These are phyloP conservation scores for Charanyca ferruginea DNA, from an alignment of 2,888 invertebrate species.

Conservation along the genomic window DNA sequence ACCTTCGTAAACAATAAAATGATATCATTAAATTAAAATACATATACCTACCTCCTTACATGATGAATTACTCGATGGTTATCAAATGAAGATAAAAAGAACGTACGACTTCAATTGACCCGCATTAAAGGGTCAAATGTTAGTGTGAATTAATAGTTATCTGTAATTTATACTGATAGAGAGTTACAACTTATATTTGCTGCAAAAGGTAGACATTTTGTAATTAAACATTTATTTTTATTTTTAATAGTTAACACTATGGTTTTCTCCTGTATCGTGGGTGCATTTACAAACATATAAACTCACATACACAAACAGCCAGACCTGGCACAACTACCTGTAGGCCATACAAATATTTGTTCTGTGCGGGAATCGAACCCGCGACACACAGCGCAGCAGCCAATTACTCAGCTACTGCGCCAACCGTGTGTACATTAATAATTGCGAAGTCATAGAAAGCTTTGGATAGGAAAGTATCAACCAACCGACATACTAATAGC, in stretches of 20 bases:
- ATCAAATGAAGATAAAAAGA: constrained; percentile 35
- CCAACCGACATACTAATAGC: neutral
- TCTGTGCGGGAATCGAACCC: too few relatives aligned
- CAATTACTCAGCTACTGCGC: too few relatives aligned
- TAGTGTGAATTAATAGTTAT: constrained; percentile 48
- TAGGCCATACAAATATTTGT: too few relatives aligned
- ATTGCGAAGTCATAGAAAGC: neutral
- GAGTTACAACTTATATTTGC: constrained; percentile 2
- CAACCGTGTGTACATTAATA: too few relatives aligned
- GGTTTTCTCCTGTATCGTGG: too few relatives aligned
- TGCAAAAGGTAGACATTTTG: neutral
- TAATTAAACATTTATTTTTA: too few relatives aligned
- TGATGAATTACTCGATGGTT: constrained; percentile 13
- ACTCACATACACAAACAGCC: too few relatives aligned
- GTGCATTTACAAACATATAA: too few relatives aligned
- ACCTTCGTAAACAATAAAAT: neutral
- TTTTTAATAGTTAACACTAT: too few relatives aligned
- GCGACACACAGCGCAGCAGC: too few relatives aligned
- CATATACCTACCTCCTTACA: too few relatives aligned
- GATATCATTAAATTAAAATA: neutral
- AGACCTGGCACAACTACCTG: too few relatives aligned
- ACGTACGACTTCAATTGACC: constrained; percentile 56
- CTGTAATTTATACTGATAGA: constrained; percentile 21
- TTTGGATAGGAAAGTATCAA: neutral
- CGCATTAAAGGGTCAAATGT: constrained; percentile 47